Evolutionary conservation across 2,797 vertebrate genomes (phyloP).

Genomic region (Eremophila alpestris): DNA sequence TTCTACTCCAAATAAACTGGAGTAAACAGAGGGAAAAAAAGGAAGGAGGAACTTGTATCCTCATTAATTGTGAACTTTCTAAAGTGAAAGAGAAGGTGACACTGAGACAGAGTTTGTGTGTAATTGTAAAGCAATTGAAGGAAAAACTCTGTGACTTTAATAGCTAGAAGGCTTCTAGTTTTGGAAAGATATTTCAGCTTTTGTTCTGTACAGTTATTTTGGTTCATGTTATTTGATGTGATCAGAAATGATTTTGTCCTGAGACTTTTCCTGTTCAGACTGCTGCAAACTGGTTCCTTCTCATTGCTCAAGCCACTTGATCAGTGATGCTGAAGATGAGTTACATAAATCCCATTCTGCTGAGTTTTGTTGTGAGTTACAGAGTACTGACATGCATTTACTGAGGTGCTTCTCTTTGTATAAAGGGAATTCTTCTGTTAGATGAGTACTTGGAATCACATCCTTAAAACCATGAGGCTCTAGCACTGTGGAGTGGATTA

Average conservation of each 20-base stretch:
- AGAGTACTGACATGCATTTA: background rate
- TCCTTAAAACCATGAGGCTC: background rate
- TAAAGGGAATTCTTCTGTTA: background rate
- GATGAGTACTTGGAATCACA: background rate
- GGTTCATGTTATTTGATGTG: conserved; percentile 2
- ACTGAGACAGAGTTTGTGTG: background rate
- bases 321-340: conserved; percentile 28
- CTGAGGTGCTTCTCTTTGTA: background rate
- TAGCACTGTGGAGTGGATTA: background rate
- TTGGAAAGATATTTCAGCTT: background rate
- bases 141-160: background rate
- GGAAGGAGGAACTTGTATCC: background rate
- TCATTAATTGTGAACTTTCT: background rate
- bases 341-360: background rate
- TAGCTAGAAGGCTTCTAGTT: background rate
- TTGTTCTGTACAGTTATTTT: background rate
- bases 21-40: background rate
- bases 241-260: conserved; percentile 21
- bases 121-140: background rate
- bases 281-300: conserved; percentile 21
- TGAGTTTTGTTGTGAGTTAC: background rate
- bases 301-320: background rate
- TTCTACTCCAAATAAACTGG: background rate
- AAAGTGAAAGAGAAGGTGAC: background rate
- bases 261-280: conserved; percentile 4